phyloP scores from a whole-genome alignment of 1,140 invertebrate species.

The Mactra quadrangularis region DNA sequence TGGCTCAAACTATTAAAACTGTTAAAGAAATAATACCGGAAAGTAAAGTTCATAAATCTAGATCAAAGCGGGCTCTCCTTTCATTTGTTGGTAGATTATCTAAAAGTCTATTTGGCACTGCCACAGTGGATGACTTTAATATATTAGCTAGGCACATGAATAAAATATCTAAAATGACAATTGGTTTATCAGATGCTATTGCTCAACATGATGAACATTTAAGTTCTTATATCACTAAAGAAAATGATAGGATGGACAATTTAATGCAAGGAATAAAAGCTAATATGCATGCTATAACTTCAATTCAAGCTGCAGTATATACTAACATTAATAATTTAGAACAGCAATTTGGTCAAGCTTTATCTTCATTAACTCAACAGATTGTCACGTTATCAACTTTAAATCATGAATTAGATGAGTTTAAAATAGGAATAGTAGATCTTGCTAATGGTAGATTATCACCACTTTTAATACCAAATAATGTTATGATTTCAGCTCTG shows the following conservation, averaged over 20 bases:
- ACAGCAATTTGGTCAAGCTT: background rate
- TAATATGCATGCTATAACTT: constrained; percentile 16
- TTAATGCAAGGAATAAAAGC: constrained; percentile 16
- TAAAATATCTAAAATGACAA: background rate
- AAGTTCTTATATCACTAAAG: no score
- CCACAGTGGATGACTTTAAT: constrained; percentile 47
- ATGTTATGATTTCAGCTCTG: background rate
- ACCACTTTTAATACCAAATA: constrained; percentile 25
- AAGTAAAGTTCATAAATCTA: background rate
- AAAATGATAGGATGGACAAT: constrained; percentile 52
- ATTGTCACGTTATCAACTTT: constrained; percentile 8
- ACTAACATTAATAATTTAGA: constrained; percentile 2
- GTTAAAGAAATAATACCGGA: background rate
- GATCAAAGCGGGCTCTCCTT: constrained; percentile 4
- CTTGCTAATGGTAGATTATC: constrained; percentile 32
- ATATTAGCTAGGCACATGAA: constrained; percentile 35
- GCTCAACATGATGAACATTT: no score
- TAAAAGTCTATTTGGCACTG: constrained; percentile 53
- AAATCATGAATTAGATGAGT: constrained; percentile 15
- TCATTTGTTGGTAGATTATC: constrained; percentile 28
- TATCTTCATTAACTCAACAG: constrained; percentile 17
- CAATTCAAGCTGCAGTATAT: background rate
- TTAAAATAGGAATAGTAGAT: constrained; percentile 23
- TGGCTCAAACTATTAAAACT: background rate
- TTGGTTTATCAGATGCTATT: no score